Evolutionary conservation across 2,797 vertebrate species (phyloP).

Genomic region (Morus bassanus): DNA sequence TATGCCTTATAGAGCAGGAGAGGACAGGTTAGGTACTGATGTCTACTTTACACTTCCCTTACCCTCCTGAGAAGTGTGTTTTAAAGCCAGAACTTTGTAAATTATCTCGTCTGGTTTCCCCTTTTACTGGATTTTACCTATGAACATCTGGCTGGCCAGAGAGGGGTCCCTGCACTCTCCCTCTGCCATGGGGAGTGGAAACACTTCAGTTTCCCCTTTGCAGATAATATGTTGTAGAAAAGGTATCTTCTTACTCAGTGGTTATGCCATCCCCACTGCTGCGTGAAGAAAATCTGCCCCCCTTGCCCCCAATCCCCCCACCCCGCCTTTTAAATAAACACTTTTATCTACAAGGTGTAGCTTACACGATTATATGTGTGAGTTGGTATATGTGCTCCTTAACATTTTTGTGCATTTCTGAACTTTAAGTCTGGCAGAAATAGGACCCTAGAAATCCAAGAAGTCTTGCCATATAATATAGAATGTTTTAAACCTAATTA

Average conservation of each 20-base stretch:
- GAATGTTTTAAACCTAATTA: not conserved
- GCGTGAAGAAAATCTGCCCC: not conserved
- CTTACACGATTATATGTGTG: accelerated
- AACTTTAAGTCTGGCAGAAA: not conserved
- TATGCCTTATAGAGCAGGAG: not conserved
- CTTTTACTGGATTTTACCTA: not conserved
- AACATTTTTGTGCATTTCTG: not conserved
- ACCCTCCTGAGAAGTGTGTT: not conserved
- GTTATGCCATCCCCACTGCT: not conserved
- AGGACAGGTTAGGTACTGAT: not conserved
- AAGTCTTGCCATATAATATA: not conserved
- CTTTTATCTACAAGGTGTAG: not conserved
- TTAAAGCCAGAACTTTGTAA: not conserved
- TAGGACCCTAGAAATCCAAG: not conserved
- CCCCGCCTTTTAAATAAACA: not conserved
- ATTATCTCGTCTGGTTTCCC: not conserved
- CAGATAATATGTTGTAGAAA: not conserved
- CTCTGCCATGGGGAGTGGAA: not conserved
- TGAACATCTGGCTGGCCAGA: not conserved
- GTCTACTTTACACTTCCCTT: not conserved
- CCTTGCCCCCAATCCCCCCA: not conserved
- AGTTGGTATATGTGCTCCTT: not conserved
- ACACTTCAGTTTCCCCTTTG: not conserved
- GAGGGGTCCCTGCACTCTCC: not conserved
- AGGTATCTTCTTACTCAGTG: not conserved